These are phyloP conservation scores for Catocala fraxini DNA, from an alignment of 2,888 invertebrate species.

Conservation along the genomic window DNA sequence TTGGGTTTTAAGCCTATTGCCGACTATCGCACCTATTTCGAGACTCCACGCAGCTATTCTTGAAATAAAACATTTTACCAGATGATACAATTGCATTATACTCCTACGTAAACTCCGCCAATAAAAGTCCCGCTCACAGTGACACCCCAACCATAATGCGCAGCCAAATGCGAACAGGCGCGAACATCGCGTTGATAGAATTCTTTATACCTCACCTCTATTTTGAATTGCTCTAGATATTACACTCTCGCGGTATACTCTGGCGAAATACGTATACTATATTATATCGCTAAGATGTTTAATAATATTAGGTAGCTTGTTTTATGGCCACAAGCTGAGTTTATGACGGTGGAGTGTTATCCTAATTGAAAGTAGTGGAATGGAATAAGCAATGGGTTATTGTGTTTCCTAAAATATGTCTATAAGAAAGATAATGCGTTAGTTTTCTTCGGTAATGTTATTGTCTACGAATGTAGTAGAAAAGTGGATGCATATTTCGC, in stretches of 20 bases:
- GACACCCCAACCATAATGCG: conserved; percentile 42
- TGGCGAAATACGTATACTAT: conserved; percentile 30
- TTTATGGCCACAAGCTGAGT: conserved; percentile 35
- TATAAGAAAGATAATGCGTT: too few species aligned
- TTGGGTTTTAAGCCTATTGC: too few species aligned
- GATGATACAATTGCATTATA: too few species aligned
- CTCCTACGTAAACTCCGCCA: neutral
- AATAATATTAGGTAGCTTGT: conserved; percentile 41
- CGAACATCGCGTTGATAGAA: conserved; percentile 78
- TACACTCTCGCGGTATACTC: conserved; percentile 38
- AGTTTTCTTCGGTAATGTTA: too few species aligned
- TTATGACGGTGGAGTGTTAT: conserved; percentile 34
- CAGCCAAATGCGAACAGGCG: conserved; percentile 68
- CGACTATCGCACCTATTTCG: too few species aligned
- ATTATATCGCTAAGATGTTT: conserved; percentile 44
- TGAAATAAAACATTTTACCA: too few species aligned
- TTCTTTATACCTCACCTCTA: conserved; percentile 72
- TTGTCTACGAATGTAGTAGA: too few species aligned
- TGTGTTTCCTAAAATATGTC: neutral
- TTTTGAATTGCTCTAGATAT: conserved; percentile 64
- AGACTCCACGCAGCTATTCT: too few species aligned
- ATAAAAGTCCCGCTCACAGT: conserved; percentile 40
- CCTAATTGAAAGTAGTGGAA: conserved; percentile 37
- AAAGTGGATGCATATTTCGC: too few species aligned
- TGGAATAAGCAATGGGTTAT: conserved; percentile 22